Base-by-base conservation (phyloP, 2,113 vertebrate species). In the Thymallus thymallus region DNA sequence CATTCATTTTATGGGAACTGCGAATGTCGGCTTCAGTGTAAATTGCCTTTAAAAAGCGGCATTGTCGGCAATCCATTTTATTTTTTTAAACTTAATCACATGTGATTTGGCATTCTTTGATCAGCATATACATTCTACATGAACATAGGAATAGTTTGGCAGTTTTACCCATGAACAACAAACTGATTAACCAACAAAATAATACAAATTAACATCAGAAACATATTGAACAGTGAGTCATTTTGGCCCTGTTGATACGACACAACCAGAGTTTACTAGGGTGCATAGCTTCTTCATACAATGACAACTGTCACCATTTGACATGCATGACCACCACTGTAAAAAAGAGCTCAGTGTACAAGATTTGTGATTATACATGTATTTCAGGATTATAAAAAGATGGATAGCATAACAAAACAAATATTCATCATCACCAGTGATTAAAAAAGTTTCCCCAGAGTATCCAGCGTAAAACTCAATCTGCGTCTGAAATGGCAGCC, bases 371-470 rank as follows among this genome's bases (percentile, higher is more conserved):
- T 46, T 64, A 75, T 35, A 67, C 48, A 51, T 1, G 48, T 12
- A 74, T 75, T 65, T 46, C 4, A 77, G 58, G 55, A 76, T 58
- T 3, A 41, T 63, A 23, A 68, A 75, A 73, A 75, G 0, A 23
- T 41, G 9, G 35, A 41, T 60, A 48, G 26, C 26, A 18, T 24
- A 77, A 72, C 20, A 51, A 73, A 75, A 80, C 48, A 74, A 67
- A 83, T 45, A 77, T 69, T 41, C 35, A 0, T 3, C 48, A 16
- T 65, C 26, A 1, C 6, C 56, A 22, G 56, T 60, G 56, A 55
- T 7, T 60, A 22, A 60, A 51, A 18, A 41, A 41, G 0, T 1
- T 51, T 18, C 5, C 48, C 48, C 48, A 51, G 48, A 51, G 13
- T 18, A 51, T 51, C 16, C 48, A 51, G 48, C 48, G 2, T 41